Conservation (phyloP, 2,888 invertebrate species). For the Pristionchus exspectatus region DNA sequence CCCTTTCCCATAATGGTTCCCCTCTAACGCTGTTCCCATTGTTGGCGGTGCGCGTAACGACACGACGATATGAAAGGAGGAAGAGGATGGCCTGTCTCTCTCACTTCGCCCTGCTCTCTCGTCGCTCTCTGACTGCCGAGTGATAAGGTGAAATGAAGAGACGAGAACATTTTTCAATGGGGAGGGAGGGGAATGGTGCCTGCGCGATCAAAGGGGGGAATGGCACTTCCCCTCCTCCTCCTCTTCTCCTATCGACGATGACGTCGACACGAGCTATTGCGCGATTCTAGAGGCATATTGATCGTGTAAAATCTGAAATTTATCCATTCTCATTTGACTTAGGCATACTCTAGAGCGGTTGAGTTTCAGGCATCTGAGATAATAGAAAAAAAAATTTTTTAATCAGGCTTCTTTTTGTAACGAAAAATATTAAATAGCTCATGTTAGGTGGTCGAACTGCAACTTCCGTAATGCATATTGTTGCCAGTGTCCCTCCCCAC, state of each 20-base stretch:
- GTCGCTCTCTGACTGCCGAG: no score
- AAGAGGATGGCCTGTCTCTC: no score
- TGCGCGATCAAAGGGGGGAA: constrained; percentile 18
- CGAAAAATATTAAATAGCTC: not conserved
- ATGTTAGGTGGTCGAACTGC: not conserved
- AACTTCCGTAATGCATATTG: not conserved
- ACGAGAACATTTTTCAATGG: not conserved
- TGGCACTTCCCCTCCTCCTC: not conserved
- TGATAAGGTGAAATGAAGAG: not conserved
- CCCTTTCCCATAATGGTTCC: not conserved
- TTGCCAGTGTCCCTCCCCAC: no score
- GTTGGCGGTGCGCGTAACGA: constrained; percentile 30
- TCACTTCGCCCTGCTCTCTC: not conserved
- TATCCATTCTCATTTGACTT: no score
- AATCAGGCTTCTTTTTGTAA: no score
- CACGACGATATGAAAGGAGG: not conserved
- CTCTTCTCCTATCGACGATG: not conserved
- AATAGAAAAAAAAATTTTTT: no score
- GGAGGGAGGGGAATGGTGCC: not conserved
- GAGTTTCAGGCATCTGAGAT: no score
- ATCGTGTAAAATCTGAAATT: not conserved
- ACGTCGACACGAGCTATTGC: not conserved
- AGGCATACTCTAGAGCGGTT: no score
- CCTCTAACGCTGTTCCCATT: constrained; percentile 1
- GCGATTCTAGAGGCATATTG: not conserved